phyloP scores from a whole-genome alignment of 1,140 invertebrate genomes.

The Anthonomus grandis region DNA sequence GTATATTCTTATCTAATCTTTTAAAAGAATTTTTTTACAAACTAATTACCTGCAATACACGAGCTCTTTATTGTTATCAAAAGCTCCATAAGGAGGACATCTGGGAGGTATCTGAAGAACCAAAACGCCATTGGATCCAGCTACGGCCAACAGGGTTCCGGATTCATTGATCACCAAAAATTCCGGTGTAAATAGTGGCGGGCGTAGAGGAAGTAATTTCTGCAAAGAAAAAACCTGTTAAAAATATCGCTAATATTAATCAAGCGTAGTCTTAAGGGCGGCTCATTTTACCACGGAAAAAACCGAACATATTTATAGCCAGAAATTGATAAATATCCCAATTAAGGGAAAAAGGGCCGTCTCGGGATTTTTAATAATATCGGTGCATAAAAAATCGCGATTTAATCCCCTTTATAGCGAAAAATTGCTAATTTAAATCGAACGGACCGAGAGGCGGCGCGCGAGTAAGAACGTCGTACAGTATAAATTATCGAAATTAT shows the following conservation, averaged over 20 bases:
- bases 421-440: conserved; percentile 47
- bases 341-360: conserved; percentile 30
- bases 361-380: conserved; percentile 31
- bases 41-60: conserved; percentile 44
- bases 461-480: conserved; percentile 48
- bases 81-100: conserved; percentile 43
- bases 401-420: conserved; percentile 46
- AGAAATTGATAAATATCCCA: conserved; percentile 37
- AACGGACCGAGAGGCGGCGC: conserved; percentile 39
- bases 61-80: conserved; percentile 44
- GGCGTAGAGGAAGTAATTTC: conserved; percentile 42
- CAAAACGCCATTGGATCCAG: conserved; percentile 40
- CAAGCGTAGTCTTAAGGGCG: neutral
- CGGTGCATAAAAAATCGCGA: conserved; percentile 34
- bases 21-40: neutral
- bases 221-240: conserved; percentile 35
- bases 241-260: neutral
- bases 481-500: conserved; percentile 65
- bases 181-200: conserved; percentile 41
- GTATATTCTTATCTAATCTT: no score
- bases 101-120: conserved; percentile 41
- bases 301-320: conserved; percentile 31
- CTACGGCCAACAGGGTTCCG: conserved; percentile 38
- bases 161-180: conserved; percentile 38
- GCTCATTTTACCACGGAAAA: no score